Base-by-base conservation (phyloP, 2,888 invertebrate species). In the Idaea aversata region DNA sequence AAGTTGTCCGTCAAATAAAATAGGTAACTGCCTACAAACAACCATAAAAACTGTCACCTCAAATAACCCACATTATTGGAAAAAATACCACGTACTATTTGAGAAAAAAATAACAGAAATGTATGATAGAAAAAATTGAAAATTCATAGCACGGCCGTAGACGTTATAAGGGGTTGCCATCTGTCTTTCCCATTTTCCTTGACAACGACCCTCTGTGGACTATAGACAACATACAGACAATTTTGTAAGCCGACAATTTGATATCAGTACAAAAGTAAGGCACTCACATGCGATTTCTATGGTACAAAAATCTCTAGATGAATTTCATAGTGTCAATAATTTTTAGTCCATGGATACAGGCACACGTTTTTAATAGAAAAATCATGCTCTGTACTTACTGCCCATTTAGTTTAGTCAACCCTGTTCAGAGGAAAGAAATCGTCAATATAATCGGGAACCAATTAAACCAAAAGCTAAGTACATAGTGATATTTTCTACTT, bases 121-220 rank as follows among this genome's bases (percentile, higher is more conserved):
- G 64, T 66, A 66, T 62, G 65, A 61, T 57, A 64, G 47, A 64
- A 62, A 63, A 65, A 64, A 73, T 70, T 69, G 63, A 63, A 69
- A 70, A 72, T 72, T 72, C 73, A 67, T 62, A 67, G 69, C 73
- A 72, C 70, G 70, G 62, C 61, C 65, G 69, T 61, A 59, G 67
- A 65, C 67, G 67, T 64, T 66, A 70, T 70, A 69, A 69, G 69
- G 71, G 70, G 73, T 69, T 70, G 70, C 71, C 67, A 70, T 70
- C 65, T 73, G 69, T 72, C 71, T 74, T 69, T 67, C 68, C 72
- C 73, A 72, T 77, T 80, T 80, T 66, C 75, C 68, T 67, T 47
- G 47, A 47, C 67, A 47, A 7, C 47, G 47, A 47, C 13, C 47
- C 7, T 47, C 59, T 57, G 25, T 57, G 66, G 69, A 59, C 65